phyloP scores from a whole-genome alignment of 2,888 invertebrate species.

The Megastigmus dorsalis region DNA sequence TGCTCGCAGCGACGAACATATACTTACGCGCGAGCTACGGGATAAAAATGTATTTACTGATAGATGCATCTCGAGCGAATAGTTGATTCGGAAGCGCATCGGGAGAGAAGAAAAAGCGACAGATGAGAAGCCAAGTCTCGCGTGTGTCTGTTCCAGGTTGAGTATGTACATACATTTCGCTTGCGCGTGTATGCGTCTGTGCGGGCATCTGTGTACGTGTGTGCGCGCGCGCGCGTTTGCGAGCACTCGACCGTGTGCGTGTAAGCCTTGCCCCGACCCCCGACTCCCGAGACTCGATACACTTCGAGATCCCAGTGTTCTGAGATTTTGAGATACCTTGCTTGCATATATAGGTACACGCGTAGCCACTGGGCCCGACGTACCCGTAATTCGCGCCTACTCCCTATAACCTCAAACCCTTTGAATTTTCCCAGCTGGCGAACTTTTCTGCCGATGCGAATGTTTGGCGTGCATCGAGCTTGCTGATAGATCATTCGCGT shows the following conservation, averaged over 20 bases:
- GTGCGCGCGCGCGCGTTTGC: slow-evolving; percentile 38
- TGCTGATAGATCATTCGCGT: neutral
- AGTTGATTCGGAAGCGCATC: neutral
- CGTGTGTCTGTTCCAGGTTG: neutral
- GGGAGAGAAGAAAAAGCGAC: neutral
- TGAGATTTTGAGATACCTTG: neutral
- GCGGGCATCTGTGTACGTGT: slow-evolving; percentile 7
- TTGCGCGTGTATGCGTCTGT: slow-evolving; percentile 56
- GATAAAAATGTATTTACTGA: no score
- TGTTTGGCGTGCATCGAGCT: neutral
- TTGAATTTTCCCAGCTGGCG: slow-evolving; percentile 24
- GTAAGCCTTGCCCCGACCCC: slow-evolving; percentile 19
- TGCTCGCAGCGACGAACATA: no score
- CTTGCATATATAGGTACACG: neutral
- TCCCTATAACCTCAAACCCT: slow-evolving; percentile 39
- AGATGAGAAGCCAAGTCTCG: neutral
- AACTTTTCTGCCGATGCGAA: neutral
- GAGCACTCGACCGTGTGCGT: slow-evolving; percentile 41
- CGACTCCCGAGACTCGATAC: neutral
- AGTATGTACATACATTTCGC: neutral
- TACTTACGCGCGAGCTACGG: no score
- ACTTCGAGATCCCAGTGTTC: neutral
- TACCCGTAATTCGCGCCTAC: neutral
- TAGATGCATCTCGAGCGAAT: neutral
- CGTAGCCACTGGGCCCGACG: neutral